A percentile compares a stretch with the other conserved stretches of the same genome.
These are phyloP conservation scores for Potamarius usumacintae DNA, from an alignment of 2,113 vertebrate species.

Conservation along the genomic window DNA sequence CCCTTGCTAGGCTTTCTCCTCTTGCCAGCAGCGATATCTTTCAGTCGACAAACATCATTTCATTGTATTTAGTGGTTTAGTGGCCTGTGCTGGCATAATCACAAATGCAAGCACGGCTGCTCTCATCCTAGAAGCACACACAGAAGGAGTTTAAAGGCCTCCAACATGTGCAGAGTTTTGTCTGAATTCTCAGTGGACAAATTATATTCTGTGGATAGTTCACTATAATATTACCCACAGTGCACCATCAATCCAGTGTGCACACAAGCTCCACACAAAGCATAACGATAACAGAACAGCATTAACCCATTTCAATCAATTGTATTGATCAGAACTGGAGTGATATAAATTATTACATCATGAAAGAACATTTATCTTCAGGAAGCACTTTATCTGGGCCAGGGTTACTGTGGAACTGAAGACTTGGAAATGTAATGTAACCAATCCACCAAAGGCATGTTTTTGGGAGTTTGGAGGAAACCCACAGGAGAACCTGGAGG, in stretches of 20 bases:
- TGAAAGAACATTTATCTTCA: neutral
- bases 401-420: neutral
- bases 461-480: neutral
- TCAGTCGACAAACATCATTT: neutral
- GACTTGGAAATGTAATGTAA: neutral
- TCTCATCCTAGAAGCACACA: neutral
- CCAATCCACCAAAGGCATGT: neutral
- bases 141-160: neutral
- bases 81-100: neutral
- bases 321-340: neutral
- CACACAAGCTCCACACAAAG: neutral
- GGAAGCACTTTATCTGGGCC: neutral
- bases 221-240: neutral
- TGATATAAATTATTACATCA: neutral
- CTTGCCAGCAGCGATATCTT: neutral
- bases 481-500: neutral
- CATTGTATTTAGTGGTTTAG: neutral
- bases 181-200: neutral
- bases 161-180: neutral
- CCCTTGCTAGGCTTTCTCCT: neutral
- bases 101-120: neutral
- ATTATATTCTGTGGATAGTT: neutral
- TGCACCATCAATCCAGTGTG: neutral
- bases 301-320: neutral
- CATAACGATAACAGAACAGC: neutral